Base-by-base conservation (phyloP, 1,140 invertebrate species). In the Zophobas atratus region DNA sequence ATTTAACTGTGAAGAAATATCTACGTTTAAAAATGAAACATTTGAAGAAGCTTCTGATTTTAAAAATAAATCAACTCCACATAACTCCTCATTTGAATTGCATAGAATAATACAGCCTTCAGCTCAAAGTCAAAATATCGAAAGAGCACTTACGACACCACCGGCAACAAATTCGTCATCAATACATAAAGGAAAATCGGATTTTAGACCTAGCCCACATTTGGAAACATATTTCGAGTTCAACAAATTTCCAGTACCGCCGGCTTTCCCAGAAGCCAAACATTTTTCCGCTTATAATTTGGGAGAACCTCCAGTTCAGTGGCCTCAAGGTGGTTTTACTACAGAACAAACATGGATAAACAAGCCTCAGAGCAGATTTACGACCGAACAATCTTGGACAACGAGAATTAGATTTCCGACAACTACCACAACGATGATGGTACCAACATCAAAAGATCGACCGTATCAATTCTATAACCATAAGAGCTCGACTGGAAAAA, bases 161-260 rank as follows among this genome's bases (percentile, higher is more conserved):
- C 20, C 20, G 46, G 38, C 39, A 20, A 49, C 51, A 46, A 57
- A 55, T 53, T 60, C 8, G n/a, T 38, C 8, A 46, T 8, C 6
- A 48, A 20, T 20, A 20, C 6, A 70, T 67, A 41, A 41, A 43
- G 36, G 6, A 51, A 41, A 81, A 20, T 57, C 72, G 6, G 73
- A 83, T 20, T 85, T 85, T 70, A 49, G 79, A 32, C 83, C 84
- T 38, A 85, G 84, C 81, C 84, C 77, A 3, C 77, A 83, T 51
- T 32, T 84, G 49, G 81, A 82, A 8, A 72, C 73, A 0, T 70
- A 77, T 56, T 85, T 80, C 78, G 84, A 86, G 77, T 82, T 77
- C 55, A 85, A 85, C 74, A 80, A 76, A 43, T 81, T 82, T 81
- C 84, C 84, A 8, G 84, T 85, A 1, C 73, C 56, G 60, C 84